Evolutionary conservation across 2,113 vertebrate species (phyloP), one percentile per base, ranked within the genome.

Genomic region (Scalopus aquaticus): DNA sequence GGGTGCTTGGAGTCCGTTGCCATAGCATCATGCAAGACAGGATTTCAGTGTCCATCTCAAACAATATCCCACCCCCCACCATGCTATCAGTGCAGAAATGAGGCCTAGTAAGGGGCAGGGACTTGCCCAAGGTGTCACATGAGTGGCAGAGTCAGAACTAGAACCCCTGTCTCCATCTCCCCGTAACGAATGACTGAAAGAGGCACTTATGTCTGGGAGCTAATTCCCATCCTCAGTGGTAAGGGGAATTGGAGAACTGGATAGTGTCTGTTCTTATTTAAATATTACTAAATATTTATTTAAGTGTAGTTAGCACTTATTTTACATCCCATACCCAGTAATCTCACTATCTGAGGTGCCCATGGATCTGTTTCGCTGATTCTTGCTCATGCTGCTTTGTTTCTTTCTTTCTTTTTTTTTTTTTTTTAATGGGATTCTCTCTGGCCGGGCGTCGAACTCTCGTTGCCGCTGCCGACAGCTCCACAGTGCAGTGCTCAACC

Each of bases 1-100:
- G 35, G 35, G 65, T 72, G 22, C 88, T 17, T 74, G 70, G 79
- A 92, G 92, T 82, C 44, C 80, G 80, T 95, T 93, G 76, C 87
- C 49, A 39, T 46, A 82, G 87, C 35, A 80, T 58, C n/a, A 39
- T 82, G 65, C 83, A 79, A 94, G 87, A 70, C 19, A 74, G 42
- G 9, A 49, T 80, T 49, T 62, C 77, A 58, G 64, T 70, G 65
- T 64, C 32, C 3, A 42, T 85, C 89, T 95, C 77, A 78, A 82
- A 73, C 37, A 42, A 67, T 28, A 49, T 11, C n/a, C 65, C 65
- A 62, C 16, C 35, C 12, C n/a, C 62, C 30, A 39, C 44, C 65
- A 26, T 1, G 4, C 76, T 58, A 69, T 26, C 35, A 46, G 10
- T 58, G 13, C 80, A 88, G 54, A 92, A 73, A 20, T 32, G 12